phyloP scores from a whole-genome alignment of 2,888 invertebrate species.

The Netelia virgata region DNA sequence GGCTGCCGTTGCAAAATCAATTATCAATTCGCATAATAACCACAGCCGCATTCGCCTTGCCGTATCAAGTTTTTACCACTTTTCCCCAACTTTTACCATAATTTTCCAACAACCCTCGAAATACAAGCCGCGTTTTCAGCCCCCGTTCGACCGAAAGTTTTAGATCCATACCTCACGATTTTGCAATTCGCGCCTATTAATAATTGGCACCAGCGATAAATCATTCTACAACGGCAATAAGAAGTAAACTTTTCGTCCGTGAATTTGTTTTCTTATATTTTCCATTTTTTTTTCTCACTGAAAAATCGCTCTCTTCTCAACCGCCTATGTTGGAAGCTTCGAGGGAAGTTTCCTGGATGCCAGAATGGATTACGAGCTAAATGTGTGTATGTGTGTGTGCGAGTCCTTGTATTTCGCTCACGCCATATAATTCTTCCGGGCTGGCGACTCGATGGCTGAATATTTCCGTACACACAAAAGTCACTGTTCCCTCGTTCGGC shows the following conservation, averaged over 20 bases:
- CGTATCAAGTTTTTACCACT: slow-evolving; percentile 3
- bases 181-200: background rate
- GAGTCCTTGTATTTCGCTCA: slow-evolving; percentile 30
- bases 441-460: slow-evolving; percentile 56
- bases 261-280: background rate
- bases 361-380: slow-evolving; percentile 45
- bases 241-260: background rate
- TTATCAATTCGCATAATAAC: slow-evolving; percentile 28
- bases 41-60: background rate
- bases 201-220: background rate
- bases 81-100: slow-evolving; percentile 22
- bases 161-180: background rate
- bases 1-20: slow-evolving; percentile 9
- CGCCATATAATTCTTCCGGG: background rate
- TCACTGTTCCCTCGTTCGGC: slow-evolving; percentile 41
- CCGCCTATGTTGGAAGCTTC: background rate
- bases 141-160: background rate
- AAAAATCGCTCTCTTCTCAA: slow-evolving; percentile 25
- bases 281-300: background rate
- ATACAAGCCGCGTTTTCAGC: background rate
- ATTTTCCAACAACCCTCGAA: slow-evolving; percentile 22
- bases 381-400: no score
- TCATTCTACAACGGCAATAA: background rate
- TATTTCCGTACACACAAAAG: slow-evolving; percentile 34
- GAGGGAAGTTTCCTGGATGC: slow-evolving; percentile 32